Base-by-base conservation (phyloP, 2,113 vertebrate genomes). In the Panthera leo region DNA sequence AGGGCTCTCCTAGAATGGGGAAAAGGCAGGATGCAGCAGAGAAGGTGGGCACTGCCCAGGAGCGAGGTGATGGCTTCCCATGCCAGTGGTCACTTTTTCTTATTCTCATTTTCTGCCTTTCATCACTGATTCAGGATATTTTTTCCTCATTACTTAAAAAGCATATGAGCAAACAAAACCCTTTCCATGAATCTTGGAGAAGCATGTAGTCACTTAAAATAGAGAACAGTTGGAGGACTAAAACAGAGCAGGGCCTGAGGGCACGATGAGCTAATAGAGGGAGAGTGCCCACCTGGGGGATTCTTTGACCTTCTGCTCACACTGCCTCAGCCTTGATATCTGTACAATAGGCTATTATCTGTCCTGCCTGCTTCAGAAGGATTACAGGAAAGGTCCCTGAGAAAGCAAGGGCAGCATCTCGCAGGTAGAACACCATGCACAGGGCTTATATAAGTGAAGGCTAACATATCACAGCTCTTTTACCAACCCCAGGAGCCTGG, bases 341-440 rank as follows among this genome's bases (percentile, higher is more conserved):
- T 51, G 34, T 16, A 0, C 0, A 0, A 15, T 16, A 65, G 34
- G 51, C 25, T 23, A 0, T 39, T 8, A 12, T 42, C n/a, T 23
- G 10, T 5, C 36, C 31, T 55, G 11, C 39, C 65, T 83, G 58
- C 53, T 65, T 91, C 83, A 18, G 51, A 42, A 23, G 53, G 13
- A 2, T 15, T 25, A 18, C 0, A 1, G 36, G 25, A 23, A 31
- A 53, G 1, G 2, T 15, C 61, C 58, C 65, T 92, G 93, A 23
- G 15, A 68, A 79, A 92, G 78, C 39, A n/a, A 51, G 25, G 91
- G 10, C 3, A 0, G 34, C 53, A 10, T 34, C 45, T 53, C 0
- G 0, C 19, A 0, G 8, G 18, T 7, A 4, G 19, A 9, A 25
- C 0, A 0, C 21, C 55, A 8, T 7, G 10, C 2, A 4, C 5